A percentile compares a stretch with the other conserved stretches of the same genome.
phyloP scores from a whole-genome alignment of 2,113 vertebrate genomes.

The Dasyurus viverrinus region DNA sequence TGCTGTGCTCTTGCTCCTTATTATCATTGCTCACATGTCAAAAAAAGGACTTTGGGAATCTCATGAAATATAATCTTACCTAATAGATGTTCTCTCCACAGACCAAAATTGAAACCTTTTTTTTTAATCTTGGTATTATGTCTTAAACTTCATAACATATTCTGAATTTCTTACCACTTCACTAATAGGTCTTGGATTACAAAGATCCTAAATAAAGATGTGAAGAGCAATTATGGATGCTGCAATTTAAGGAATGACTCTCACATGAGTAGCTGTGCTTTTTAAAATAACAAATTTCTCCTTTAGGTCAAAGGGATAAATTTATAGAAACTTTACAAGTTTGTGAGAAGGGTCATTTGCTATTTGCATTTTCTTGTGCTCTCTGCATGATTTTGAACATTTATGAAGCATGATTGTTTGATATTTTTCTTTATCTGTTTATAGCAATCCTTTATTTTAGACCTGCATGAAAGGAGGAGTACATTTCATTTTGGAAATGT shows the following conservation, averaged over 20 bases:
- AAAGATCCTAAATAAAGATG: slow-evolving; percentile 13
- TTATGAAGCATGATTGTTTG: not conserved
- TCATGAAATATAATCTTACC: slow-evolving; percentile 32
- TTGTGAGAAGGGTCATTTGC: not conserved
- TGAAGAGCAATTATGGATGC: not conserved
- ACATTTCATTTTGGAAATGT: not conserved
- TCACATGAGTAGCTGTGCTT: not conserved
- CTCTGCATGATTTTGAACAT: not conserved
- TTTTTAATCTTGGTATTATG: not conserved
- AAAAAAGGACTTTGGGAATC: slow-evolving; percentile 47
- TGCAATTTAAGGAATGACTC: not conserved
- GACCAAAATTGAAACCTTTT: slow-evolving; percentile 14
- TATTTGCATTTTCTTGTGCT: not conserved
- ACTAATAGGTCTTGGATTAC: slow-evolving; percentile 39
- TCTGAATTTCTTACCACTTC: slow-evolving; percentile 29
- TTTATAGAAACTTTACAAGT: not conserved
- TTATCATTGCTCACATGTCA: slow-evolving; percentile 39
- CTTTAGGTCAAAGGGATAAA: not conserved
- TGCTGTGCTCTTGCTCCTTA: slow-evolving; percentile 55
- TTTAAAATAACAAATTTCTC: not conserved
- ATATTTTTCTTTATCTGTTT: not conserved
- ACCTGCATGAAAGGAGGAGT: not conserved
- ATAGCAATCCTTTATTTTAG: not conserved
- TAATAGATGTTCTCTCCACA: slow-evolving; percentile 53
- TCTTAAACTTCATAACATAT: slow-evolving; percentile 40